Conservation (phyloP, 1,140 invertebrate species). For the Linepithema humile region DNA sequence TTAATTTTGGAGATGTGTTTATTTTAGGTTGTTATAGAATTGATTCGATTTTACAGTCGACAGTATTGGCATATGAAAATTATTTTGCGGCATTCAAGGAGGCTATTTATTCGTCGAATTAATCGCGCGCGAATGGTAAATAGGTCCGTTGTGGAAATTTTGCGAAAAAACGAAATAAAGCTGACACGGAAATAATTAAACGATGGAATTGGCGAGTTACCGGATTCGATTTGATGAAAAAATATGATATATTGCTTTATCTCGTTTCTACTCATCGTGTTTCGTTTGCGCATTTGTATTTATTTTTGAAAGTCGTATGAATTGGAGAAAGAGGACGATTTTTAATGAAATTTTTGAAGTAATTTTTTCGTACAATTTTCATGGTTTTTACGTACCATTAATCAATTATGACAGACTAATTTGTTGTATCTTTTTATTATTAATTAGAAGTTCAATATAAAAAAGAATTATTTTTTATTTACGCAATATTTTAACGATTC, state of each 20-base stretch:
- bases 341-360: slow-evolving; percentile 9
- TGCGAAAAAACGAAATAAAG: slow-evolving; percentile 31
- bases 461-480: slow-evolving; percentile 30
- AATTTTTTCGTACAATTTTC: neutral
- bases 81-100: slow-evolving; percentile 47
- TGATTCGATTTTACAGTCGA: slow-evolving; percentile 49
- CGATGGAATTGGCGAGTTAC: slow-evolving; percentile 46
- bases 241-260: slow-evolving; percentile 44
- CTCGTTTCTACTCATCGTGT: neutral
- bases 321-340: neutral
- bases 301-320: slow-evolving; percentile 9
- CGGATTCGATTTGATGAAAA: slow-evolving; percentile 49
- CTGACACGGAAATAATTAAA: slow-evolving; percentile 45
- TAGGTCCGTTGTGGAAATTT: slow-evolving; percentile 44
- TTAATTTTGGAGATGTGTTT: slow-evolving; percentile 37
- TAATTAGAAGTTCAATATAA: slow-evolving; percentile 20
- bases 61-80: slow-evolving; percentile 16
- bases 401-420: slow-evolving; percentile 27
- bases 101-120: slow-evolving; percentile 50
- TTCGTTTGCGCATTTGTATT: slow-evolving; percentile 3
- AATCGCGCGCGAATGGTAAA: slow-evolving; percentile 51
- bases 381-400: neutral
- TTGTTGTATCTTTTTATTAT: slow-evolving; percentile 3
- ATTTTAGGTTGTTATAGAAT: slow-evolving; percentile 45
- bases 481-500: slow-evolving; percentile 29